Evolutionary conservation across 92 coral and sea anemone genomes (phyloP).

Genomic region (Siderastrea siderea): DNA sequence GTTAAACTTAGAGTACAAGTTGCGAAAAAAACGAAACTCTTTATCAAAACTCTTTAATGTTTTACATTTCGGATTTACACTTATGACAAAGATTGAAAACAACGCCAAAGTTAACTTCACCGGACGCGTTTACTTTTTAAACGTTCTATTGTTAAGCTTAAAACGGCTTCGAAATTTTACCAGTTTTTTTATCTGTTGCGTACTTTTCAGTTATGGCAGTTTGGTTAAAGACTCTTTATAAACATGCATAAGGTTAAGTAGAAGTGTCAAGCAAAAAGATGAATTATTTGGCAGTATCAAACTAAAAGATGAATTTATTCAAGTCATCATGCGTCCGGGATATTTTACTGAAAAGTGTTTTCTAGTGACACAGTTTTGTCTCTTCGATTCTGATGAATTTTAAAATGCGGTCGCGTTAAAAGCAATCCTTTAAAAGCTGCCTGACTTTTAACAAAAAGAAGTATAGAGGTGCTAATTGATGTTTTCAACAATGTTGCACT

Average conservation of each 20-base stretch:
- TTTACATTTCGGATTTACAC: background rate
- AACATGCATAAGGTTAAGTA: conserved; percentile 11
- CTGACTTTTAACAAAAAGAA: conserved; percentile 6
- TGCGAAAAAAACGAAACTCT: background rate
- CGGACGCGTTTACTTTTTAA: background rate
- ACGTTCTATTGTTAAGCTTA: background rate
- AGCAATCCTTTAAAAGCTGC: conserved; percentile 28
- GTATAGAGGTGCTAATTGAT: conserved; percentile 36
- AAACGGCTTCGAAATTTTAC: background rate
- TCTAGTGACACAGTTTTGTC: background rate
- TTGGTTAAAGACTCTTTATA: background rate
- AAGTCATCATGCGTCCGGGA: too few species aligned
- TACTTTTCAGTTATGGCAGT: background rate
- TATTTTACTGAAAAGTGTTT: too few species aligned
- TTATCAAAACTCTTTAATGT: background rate
- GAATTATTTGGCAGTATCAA: background rate
- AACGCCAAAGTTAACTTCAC: background rate
- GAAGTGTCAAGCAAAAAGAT: background rate
- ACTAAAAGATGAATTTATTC: background rate
- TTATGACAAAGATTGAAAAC: background rate
- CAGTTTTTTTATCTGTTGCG: background rate
- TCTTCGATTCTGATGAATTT: conserved; percentile 5
- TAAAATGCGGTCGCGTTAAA: conserved; percentile 17
- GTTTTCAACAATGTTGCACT: conserved; percentile 17
- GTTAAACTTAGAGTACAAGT: too few species aligned